phyloP scores from a whole-genome alignment of 2,113 vertebrate genomes.

The Equus przewalskii region DNA sequence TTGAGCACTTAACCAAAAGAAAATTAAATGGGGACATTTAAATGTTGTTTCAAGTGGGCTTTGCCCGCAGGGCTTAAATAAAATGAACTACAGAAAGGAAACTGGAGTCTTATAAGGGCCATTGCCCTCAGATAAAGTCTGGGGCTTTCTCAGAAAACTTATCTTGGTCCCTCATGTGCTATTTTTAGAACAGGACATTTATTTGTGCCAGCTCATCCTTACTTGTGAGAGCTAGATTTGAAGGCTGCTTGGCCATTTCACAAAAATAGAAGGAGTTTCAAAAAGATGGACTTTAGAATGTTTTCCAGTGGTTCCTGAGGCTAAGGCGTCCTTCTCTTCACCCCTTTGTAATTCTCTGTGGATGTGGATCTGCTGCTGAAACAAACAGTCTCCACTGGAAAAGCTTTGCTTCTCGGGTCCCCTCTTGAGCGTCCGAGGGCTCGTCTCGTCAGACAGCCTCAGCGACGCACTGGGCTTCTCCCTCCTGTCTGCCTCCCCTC shows the following conservation, averaged over 20 bases:
- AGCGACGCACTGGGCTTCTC: neutral
- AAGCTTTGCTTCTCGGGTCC: neutral
- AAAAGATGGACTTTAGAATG: neutral
- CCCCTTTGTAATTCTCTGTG: too few relatives aligned
- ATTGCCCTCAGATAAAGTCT: neutral
- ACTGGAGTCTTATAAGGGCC: neutral
- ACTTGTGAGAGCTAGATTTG: neutral
- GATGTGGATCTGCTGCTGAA: neutral
- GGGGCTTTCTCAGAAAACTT: neutral
- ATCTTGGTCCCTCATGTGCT: neutral
- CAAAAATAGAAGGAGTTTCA: neutral
- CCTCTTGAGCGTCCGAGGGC: accelerated
- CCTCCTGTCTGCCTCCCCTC: too few relatives aligned
- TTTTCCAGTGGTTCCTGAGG: neutral
- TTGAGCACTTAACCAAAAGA: neutral
- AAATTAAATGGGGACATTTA: neutral
- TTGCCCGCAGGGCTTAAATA: neutral
- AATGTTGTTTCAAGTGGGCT: neutral
- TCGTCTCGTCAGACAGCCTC: neutral
- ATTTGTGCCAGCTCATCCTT: neutral
- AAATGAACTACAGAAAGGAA: neutral
- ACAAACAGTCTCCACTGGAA: too few relatives aligned
- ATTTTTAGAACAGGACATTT: neutral
- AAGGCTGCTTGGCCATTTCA: neutral
- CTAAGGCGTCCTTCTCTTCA: neutral